Conservation (phyloP, 2,113 vertebrate genomes). For the Dasyurus viverrinus region DNA sequence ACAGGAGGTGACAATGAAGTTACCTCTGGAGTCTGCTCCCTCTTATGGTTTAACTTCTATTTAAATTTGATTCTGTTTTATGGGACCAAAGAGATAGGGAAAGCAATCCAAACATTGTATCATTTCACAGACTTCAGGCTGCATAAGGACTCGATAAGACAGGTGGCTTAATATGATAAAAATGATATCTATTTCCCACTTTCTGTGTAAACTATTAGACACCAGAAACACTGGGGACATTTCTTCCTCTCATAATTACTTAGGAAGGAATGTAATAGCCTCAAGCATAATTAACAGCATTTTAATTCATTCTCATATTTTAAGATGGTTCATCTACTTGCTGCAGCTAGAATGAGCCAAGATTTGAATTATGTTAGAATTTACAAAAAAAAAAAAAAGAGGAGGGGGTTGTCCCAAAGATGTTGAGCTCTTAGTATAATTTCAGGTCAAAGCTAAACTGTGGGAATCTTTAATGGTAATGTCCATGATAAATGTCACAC, state of each 20-base stretch:
- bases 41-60: constrained; percentile 4
- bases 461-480: constrained; percentile 14
- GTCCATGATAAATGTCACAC: constrained; percentile 43
- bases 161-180: constrained; percentile 2
- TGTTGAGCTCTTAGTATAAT: background rate
- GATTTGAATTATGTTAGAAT: constrained; percentile 44
- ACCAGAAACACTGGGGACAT: constrained; percentile 55
- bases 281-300: constrained; percentile 80
- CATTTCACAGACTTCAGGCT: background rate
- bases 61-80: constrained; percentile 12
- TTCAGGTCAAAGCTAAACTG: background rate
- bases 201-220: constrained; percentile 61
- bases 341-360: constrained; percentile 76
- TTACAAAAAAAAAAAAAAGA: background rate
- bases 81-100: background rate
- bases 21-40: background rate
- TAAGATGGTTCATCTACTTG: constrained; percentile 80
- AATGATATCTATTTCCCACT: background rate
- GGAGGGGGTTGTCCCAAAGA: background rate
- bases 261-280: constrained; percentile 80
- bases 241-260: constrained; percentile 74
- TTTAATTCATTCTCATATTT: constrained; percentile 80
- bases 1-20: background rate
- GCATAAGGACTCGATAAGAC: background rate
- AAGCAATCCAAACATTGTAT: constrained; percentile 5